Evolutionary conservation across 1,140 invertebrate genomes (phyloP), one percentile per base, ranked within the genome.

Genomic region (Chlorops oryzae): DNA sequence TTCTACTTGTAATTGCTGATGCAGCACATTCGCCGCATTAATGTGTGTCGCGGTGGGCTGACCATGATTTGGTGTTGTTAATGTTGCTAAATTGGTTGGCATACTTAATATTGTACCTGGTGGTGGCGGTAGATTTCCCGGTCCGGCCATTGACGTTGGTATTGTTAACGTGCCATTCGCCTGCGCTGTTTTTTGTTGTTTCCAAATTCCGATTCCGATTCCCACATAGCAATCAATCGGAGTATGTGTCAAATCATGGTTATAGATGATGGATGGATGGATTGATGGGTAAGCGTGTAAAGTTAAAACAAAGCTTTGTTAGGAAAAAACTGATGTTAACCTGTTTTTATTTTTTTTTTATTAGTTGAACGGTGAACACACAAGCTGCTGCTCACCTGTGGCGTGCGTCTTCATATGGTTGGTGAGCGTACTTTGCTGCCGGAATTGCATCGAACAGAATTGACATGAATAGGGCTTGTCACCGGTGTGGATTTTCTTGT

Each of bases 271-370:
- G 34, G 28, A 38, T 46, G 40, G 38, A 49, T 50, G 48, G 52
- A 37, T 54, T 41, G 48, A 46, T 51, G 51, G 43, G 54, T 57
- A 54, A 62, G 65, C 65, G 65, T 69, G 63, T 63, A 69, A 63
- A 69, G 65, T 69, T 65, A 69, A 69, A 69, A 60, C 63, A 69
- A 69, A 64, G 65, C 63, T 69, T 69, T 63, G 65, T 69, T 69
- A 69, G 65, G 65, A 63, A 63, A 65, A 69, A 62, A 64, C 59
- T 61, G 60, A 65, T 62, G 65, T 59, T 68, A 55, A 55, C 25
- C 65, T 65, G 62, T 63, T 61, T 60, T 60, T 66, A 62, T 59
- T 66, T 58, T 56, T 65, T 65, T 61, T 61, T 60, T 56, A 59
- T 67, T 59, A 68, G 66, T 65, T 56, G 56, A 56, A 62, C 52